Evolutionary conservation across 2,797 vertebrate species (phyloP).

Genomic region (Adrianichthys oophorus): DNA sequence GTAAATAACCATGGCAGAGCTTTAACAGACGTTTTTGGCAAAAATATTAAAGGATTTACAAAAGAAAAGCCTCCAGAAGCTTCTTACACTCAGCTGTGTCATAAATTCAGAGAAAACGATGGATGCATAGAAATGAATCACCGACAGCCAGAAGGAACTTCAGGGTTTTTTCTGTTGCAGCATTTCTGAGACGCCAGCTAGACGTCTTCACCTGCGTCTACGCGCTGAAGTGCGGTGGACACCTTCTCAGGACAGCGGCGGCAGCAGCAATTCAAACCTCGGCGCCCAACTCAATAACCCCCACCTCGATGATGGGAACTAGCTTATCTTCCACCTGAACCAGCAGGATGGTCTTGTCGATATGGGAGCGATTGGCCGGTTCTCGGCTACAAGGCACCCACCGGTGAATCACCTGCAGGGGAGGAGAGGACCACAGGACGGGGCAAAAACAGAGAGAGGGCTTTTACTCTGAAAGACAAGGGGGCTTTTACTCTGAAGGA

Average conservation of each 20-base stretch:
- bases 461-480: no score
- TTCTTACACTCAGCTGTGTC: slow-evolving; percentile 74
- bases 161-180: slow-evolving; percentile 88
- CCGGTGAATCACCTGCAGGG: slow-evolving; percentile 96
- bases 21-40: slow-evolving; percentile 84
- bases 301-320: slow-evolving; percentile 95
- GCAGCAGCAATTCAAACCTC: slow-evolving; percentile 88
- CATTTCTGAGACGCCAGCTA: slow-evolving; percentile 79
- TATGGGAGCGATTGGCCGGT: slow-evolving; percentile 93
- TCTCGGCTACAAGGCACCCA: slow-evolving; percentile 99
- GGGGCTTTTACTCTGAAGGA: not conserved
- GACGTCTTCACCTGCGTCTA: slow-evolving; percentile 57
- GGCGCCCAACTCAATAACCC: slow-evolving; percentile 96
- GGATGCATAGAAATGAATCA: slow-evolving; percentile 86
- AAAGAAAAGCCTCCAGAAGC: slow-evolving; percentile 56
- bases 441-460: slow-evolving; percentile 6
- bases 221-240: slow-evolving; percentile 53
- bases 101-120: slow-evolving; percentile 67
- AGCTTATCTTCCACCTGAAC: slow-evolving; percentile 99
- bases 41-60: slow-evolving; percentile 81
- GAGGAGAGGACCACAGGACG: not conserved
- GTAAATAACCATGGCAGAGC: slow-evolving; percentile 81
- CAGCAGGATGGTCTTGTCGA: slow-evolving; percentile 98
- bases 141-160: slow-evolving; percentile 71
- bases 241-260: slow-evolving; percentile 56